Percentiles rank a stretch among this genome's conserved stretches.
Conservation (phyloP, 2,888 invertebrate genomes). For the Campoletis raptor region DNA sequence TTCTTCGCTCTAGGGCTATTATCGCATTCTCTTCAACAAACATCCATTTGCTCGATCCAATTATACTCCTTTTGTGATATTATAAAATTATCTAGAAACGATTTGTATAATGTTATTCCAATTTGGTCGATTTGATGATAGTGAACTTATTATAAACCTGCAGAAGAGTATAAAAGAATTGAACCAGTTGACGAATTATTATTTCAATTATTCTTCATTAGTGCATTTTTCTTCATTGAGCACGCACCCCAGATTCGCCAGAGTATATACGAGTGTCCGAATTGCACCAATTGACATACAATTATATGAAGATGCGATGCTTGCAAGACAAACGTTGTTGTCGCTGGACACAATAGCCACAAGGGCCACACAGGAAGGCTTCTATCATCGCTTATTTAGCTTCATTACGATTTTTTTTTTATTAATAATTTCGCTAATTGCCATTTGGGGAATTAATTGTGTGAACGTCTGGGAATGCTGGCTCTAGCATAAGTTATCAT, state of each 20-base stretch:
- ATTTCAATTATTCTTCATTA: constrained; percentile 50
- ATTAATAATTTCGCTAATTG: constrained; percentile 81
- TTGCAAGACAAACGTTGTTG: constrained; percentile 54
- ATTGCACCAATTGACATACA: constrained; percentile 74
- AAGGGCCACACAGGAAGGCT: constrained; percentile 84
- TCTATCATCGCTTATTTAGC: constrained; percentile 74
- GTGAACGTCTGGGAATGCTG: constrained; percentile 77
- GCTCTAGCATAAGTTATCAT: constrained; percentile 41
- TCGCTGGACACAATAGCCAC: constrained; percentile 51
- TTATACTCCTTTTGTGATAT: constrained; percentile 50
- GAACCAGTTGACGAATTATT: constrained; percentile 13
- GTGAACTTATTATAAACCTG: not conserved
- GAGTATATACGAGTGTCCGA: constrained; percentile 53
- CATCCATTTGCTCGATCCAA: constrained; percentile 36
- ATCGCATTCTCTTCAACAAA: constrained; percentile 37
- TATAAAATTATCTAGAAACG: constrained; percentile 63
- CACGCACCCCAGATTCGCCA: constrained; percentile 19
- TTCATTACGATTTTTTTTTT: constrained; percentile 64
- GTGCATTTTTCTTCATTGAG: constrained; percentile 46
- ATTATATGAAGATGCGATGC: constrained; percentile 68
- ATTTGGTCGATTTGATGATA: not conserved
- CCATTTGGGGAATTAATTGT: constrained; percentile 81
- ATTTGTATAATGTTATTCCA: constrained; percentile 32
- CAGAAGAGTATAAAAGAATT: not conserved
- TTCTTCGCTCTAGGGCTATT: constrained; percentile 25